Evolutionary conservation across 2,113 vertebrate genomes (phyloP).

Genomic region (Empidonax alnorum): DNA sequence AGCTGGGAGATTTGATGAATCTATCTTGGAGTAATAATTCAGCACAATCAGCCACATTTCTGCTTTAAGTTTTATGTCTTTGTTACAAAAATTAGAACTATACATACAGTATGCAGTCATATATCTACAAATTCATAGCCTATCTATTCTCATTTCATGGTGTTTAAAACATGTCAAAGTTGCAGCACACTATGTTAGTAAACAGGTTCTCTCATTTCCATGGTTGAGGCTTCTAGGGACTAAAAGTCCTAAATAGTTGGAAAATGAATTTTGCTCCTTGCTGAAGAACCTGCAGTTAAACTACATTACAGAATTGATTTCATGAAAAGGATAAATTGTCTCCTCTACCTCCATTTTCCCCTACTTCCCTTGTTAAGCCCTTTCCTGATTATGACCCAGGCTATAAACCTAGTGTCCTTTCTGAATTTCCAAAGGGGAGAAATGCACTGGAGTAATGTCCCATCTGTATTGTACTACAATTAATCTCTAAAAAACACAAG

Average conservation of each 20-base stretch:
- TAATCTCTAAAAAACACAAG: neutral
- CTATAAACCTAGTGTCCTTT: neutral
- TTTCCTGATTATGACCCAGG: slow-evolving; percentile 10
- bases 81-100: slow-evolving; percentile 79
- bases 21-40: slow-evolving; percentile 96
- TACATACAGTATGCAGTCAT: slow-evolving; percentile 5
- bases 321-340: slow-evolving; percentile 29
- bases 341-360: neutral
- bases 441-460: neutral
- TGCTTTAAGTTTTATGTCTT: slow-evolving; percentile 85
- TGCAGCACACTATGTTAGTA: slow-evolving; percentile 28
- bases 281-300: slow-evolving; percentile 37
- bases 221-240: slow-evolving; percentile 12
- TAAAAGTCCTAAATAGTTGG: slow-evolving; percentile 8
- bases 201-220: slow-evolving; percentile 57
- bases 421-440: slow-evolving; percentile 7
- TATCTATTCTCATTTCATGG: slow-evolving; percentile 53
- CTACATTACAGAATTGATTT: slow-evolving; percentile 29
- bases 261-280: slow-evolving; percentile 43
- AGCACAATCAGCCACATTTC: slow-evolving; percentile 93
- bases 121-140: slow-evolving; percentile 37
- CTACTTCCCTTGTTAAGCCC: neutral
- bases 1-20: slow-evolving; percentile 98
- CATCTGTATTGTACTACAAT: neutral
- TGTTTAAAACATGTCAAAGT: slow-evolving; percentile 27